Conservation (phyloP, 1,140 invertebrate species). For the Thalassaphorura encarpata region DNA sequence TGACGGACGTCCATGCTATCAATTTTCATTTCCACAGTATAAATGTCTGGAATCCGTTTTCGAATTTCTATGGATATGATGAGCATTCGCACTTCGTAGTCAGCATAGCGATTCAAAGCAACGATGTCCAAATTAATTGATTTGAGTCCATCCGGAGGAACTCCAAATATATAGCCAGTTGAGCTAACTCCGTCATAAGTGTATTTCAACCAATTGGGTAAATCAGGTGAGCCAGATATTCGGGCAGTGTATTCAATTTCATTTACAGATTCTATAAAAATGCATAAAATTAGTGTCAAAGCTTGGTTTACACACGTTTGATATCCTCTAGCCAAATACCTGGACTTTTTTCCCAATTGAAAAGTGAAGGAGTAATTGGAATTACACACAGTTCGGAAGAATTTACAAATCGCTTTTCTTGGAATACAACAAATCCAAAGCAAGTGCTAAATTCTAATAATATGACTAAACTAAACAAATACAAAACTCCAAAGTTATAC, state of each 20-base stretch:
- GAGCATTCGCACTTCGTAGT: constrained; percentile 17
- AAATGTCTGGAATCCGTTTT: constrained; percentile 48
- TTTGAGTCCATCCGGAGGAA: constrained; percentile 18
- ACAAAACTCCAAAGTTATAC: too few relatives aligned
- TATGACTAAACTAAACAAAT: too few relatives aligned
- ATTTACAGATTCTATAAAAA: constrained; percentile 20
- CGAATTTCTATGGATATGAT: constrained; percentile 24
- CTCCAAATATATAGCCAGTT: constrained; percentile 28
- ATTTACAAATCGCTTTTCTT: constrained; percentile 24
- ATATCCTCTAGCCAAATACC: too few relatives aligned
- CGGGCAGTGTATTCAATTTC: constrained; percentile 28
- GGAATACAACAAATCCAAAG: constrained; percentile 15
- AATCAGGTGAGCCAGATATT: constrained; percentile 48
- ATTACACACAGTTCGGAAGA: constrained; percentile 28
- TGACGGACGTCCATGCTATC: constrained; percentile 78
- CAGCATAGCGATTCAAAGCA: constrained; percentile 18
- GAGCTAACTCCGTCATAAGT: constrained; percentile 43
- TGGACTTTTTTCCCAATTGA: constrained; percentile 24
- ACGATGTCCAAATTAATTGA: constrained; percentile 26
- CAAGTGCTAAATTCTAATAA: background rate
- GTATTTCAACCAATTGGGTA: constrained; percentile 72
- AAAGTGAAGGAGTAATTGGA: constrained; percentile 17
- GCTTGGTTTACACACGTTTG: too few relatives aligned
- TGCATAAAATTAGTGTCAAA: too few relatives aligned
- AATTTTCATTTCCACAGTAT: constrained; percentile 75